These are phyloP conservation scores for Sebastes cheni DNA, from an alignment of 2,797 vertebrate genomes.

Conservation along the genomic window DNA sequence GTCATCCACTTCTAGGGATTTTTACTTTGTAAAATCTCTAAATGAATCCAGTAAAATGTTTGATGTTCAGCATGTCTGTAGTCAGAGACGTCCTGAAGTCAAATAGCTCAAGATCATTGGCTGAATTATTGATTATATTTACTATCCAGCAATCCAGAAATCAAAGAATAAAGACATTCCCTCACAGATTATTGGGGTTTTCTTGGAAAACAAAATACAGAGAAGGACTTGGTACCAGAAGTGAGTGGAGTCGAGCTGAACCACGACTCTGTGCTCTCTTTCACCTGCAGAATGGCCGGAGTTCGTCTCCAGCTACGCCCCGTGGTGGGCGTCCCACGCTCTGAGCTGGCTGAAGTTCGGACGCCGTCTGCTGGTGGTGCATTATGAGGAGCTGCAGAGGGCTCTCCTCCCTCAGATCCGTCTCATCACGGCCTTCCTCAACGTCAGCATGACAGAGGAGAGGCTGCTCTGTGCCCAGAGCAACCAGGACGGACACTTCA, in stretches of 20 bases:
- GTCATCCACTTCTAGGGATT: no score
- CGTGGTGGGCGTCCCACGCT: conserved; percentile 96
- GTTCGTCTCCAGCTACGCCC: conserved; percentile 94
- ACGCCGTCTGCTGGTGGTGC: conserved; percentile 87
- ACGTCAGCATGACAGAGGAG: conserved; percentile 87
- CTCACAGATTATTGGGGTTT: no score
- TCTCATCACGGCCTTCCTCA: conserved; percentile 89
- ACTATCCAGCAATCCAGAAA: no score
- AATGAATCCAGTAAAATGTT: no score
- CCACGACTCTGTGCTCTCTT: not conserved
- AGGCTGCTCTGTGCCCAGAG: conserved; percentile 91
- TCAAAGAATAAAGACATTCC: no score
- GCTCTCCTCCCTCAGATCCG: conserved; percentile 87
- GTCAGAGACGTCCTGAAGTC: no score
- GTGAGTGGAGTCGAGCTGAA: not conserved
- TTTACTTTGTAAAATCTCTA: no score
- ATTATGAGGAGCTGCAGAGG: conserved; percentile 92
- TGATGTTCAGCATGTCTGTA: no score
- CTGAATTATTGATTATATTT: no score
- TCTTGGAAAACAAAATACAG: no score
- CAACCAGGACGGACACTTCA: conserved; percentile 95
- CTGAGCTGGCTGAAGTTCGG: conserved; percentile 93
- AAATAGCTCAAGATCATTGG: no score
- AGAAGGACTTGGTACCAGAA: not conserved
- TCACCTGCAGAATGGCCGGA: conserved; percentile 90